Evolutionary conservation across 2,888 invertebrate species (phyloP), one percentile per base, ranked within the genome.

Genomic region (Gerris lacustris): DNA sequence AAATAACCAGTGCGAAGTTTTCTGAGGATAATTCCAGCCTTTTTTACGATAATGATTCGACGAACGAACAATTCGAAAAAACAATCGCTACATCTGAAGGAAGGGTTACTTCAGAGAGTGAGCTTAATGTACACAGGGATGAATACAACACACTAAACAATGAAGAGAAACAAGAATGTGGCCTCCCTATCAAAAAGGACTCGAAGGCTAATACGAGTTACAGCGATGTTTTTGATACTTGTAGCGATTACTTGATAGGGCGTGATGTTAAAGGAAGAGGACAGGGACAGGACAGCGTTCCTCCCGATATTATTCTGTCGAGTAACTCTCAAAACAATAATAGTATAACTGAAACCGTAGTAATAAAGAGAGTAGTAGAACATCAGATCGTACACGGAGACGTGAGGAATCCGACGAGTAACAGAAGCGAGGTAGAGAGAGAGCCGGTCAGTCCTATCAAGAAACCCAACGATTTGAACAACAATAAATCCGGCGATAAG

Each of bases 401-500:
- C 15, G 55, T 55, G 15, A 15, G 15, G 55, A 55, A 55, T 55
- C 9, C 9, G 9, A 55, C 55, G 55, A 55, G 55, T 55, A 55
- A 9, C 55, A 55, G 11, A 11, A 55, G 15, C 15, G 55, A 9
- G 15, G 55, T 55, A 55, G 15, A 55, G 9, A 55, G 15, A 11
- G 55, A 55, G 15, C 5, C 5, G 55, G 55, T 55, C 55, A 64
- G 31, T 11, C 17, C 64, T n/a, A 7, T n/a, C 7, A 18, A n/a
- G 11, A 64, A 64, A 9, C 7, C 7, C 9, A 64, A 64, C 31
- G 64, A 64, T 64, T 64, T 64, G 17, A 64, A 64, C 17, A 64
- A 64, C 17, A 64, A 64, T 64, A 64, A 64, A 64, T 64, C 64
- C 31, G 64, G 31, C 9, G 64, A 64, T 64, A 64, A 64, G 31